Conservation (phyloP, 2,113 vertebrate species). For the Brachypodius melanocephalos region DNA sequence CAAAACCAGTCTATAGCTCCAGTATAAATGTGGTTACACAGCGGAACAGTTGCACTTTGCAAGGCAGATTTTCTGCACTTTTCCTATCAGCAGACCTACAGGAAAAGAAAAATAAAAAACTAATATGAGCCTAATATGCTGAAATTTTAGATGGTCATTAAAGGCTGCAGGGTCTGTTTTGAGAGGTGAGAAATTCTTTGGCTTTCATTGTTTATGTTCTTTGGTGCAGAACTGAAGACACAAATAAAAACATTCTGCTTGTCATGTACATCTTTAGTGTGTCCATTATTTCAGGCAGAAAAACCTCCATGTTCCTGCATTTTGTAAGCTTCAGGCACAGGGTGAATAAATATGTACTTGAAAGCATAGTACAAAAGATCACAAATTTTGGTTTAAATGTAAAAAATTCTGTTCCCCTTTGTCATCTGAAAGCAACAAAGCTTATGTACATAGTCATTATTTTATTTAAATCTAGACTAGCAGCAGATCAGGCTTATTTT, state of each 20-base stretch:
- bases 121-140: neutral
- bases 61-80: slow-evolving; percentile 17
- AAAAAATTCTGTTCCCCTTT: neutral
- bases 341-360: neutral
- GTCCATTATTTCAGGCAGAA: neutral
- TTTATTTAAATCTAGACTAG: slow-evolving; percentile 40
- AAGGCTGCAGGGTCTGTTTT: neutral
- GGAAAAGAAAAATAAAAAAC: neutral
- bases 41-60: neutral
- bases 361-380: neutral
- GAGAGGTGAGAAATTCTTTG: neutral
- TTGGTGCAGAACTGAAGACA: neutral
- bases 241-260: neutral
- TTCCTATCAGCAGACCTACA: neutral
- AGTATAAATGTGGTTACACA: neutral
- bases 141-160: neutral
- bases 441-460: neutral
- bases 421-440: neutral
- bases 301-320: neutral
- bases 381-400: neutral
- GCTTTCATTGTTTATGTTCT: neutral
- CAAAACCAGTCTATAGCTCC: neutral
- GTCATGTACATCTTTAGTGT: neutral
- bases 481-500: neutral
- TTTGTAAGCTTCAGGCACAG: neutral